Evolutionary conservation across 2,797 vertebrate species (phyloP), one percentile per base, ranked within the genome.

Genomic region (Ctenochaetus hawaiiensis): DNA sequence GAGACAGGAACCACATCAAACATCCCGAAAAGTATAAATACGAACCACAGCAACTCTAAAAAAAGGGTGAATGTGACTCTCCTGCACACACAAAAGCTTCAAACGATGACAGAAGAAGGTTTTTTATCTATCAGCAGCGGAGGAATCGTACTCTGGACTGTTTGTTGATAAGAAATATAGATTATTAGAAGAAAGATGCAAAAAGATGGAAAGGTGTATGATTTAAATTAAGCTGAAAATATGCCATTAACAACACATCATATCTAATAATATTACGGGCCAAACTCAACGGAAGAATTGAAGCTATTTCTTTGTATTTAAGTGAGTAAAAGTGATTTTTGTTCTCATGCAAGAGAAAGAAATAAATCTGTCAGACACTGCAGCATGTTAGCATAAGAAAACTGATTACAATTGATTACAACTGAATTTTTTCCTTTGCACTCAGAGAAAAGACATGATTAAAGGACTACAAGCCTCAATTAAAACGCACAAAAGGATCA

Each of bases 121-220:
- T 63, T 45, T 34, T n/a, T 30, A 5, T 14, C 16, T 52, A 61
- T 26, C n/a, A 44, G 62, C 72, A 22, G 75, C 6, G 20, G 56
- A 51, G 74, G 51, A 63, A 67, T 72, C 12, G 52, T 48, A 69
- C 44, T 76, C 75, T 53, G 34, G 67, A 59, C 62, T 74, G 74
- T 72, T 66, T 30, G 69, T 66, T 47, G 65, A 77, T 41, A 77
- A 8, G 49, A 79, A 60, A 59, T 10, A 8, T 14, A 8, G n/a
- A 47, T 43, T 9, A 58, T 72, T 16, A 62, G 57, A 20, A 63
- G 26, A n/a, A 30, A 30, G 20, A 51, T 34, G 60, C 26, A 39
- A n/a, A 63, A 23, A 30, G 0, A 47, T 53, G 8, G 23, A 41
- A 49, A 17, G 13, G 17, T 16, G 4, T 59, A 6, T 23, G 10